These are phyloP conservation scores for Anser brachyrhynchus DNA, from an alignment of 2,113 vertebrate species.

Conservation along the genomic window DNA sequence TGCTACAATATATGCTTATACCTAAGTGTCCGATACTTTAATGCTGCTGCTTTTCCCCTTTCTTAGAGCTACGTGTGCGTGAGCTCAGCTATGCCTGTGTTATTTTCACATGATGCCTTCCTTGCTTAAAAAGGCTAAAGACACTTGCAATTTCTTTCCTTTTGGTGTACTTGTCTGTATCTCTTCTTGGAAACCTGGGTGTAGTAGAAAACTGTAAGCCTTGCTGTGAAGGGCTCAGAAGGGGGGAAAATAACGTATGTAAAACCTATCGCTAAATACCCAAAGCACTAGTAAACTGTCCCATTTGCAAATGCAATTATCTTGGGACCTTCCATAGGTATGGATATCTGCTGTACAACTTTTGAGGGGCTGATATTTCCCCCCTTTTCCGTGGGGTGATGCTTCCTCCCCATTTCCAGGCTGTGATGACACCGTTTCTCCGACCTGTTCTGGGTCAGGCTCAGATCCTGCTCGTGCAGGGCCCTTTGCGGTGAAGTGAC, in stretches of 20 bases:
- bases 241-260: not conserved
- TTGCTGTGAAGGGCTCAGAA: not conserved
- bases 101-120: not conserved
- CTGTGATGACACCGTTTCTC: accelerated
- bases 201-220: not conserved
- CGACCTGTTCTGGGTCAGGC: accelerated
- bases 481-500: not conserved
- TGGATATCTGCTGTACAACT: not conserved
- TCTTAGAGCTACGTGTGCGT: not conserved
- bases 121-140: not conserved
- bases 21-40: not conserved
- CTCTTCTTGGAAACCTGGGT: not conserved
- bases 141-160: not conserved
- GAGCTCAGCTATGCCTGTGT: not conserved
- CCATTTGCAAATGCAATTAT: not conserved
- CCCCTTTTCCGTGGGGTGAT: not conserved
- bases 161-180: not conserved
- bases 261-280: not conserved
- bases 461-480: not conserved
- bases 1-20: not conserved
- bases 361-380: not conserved
- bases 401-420: not conserved
- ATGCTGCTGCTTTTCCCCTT: not conserved
- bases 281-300: not conserved
- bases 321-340: not conserved